Conservation (phyloP, 2,888 invertebrate genomes). For the Drosophila fulvimacula region DNA sequence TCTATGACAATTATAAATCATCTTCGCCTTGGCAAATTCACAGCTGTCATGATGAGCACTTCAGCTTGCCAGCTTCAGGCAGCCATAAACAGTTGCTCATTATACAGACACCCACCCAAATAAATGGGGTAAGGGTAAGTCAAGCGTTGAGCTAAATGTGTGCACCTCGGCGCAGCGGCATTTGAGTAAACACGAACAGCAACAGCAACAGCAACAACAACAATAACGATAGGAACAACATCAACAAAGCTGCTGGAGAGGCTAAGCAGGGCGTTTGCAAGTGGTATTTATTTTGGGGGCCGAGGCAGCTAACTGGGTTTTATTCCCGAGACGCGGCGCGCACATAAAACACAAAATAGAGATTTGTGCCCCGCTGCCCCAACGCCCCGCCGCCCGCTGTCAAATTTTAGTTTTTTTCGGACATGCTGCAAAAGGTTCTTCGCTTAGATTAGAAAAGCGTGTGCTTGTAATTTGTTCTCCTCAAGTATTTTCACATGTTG, state of each 20-base stretch:
- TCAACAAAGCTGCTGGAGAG: slow-evolving; percentile 27
- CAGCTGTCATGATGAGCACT: slow-evolving; percentile 73
- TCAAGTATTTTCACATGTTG: slow-evolving; percentile 77
- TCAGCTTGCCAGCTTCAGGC: slow-evolving; percentile 64
- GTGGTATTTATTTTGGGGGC: slow-evolving; percentile 52
- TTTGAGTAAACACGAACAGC: slow-evolving; percentile 53
- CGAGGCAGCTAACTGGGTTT: slow-evolving; percentile 66
- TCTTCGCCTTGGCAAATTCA: slow-evolving; percentile 67
- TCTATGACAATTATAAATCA: slow-evolving; percentile 78
- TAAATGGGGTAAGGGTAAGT: slow-evolving; percentile 55
- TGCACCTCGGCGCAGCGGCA: slow-evolving; percentile 49
- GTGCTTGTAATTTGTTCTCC: slow-evolving; percentile 73
- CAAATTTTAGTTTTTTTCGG: slow-evolving; percentile 68
- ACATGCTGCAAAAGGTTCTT: slow-evolving; percentile 78
- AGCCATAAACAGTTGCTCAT: slow-evolving; percentile 71
- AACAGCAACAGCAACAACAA: slow-evolving; percentile 25
- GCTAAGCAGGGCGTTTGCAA: slow-evolving; percentile 54
- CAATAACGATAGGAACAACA: slow-evolving; percentile 23
- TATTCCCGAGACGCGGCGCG: slow-evolving; percentile 49
- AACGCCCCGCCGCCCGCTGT: slow-evolving; percentile 42
- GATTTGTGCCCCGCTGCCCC: slow-evolving; percentile 39
- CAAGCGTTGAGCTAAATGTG: slow-evolving; percentile 49
- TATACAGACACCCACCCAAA: slow-evolving; percentile 70
- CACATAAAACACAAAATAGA: slow-evolving; percentile 63
- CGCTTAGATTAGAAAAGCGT: slow-evolving; percentile 81